Evolutionary conservation across 1,140 invertebrate species (phyloP), one percentile per base, ranked within the genome.

Genomic region (Onthophagus taurus): DNA sequence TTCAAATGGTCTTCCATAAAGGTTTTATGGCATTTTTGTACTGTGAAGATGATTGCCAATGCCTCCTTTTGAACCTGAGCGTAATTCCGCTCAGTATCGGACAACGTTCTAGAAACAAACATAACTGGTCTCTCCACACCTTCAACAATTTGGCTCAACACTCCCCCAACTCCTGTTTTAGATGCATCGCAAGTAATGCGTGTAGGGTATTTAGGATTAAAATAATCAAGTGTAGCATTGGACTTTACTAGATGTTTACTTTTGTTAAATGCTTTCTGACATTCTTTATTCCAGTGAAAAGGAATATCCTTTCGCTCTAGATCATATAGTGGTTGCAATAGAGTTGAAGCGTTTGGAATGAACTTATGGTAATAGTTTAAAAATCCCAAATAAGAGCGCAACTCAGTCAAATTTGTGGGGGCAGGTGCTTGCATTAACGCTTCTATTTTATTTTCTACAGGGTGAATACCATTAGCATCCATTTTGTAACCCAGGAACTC

Each of bases 181-280:
- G 44, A 49, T 14, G 51, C 52, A 26, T 60, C 49, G n/a, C n/a
- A n/a, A n/a, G n/a, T n/a, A n/a, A n/a, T n/a, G n/a, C n/a, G n/a
- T n/a, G n/a, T n/a, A n/a, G n/a, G n/a, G n/a, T n/a, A n/a, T n/a
- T n/a, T n/a, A n/a, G n/a, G n/a, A n/a, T n/a, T n/a, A n/a, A n/a
- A n/a, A n/a, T n/a, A n/a, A n/a, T n/a, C n/a, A n/a, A n/a, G n/a
- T n/a, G n/a, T n/a, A n/a, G n/a, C n/a, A n/a, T n/a, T n/a, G n/a
- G n/a, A n/a, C n/a, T n/a, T n/a, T n/a, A n/a, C n/a, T n/a, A n/a
- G n/a, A n/a, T n/a, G n/a, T n/a, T 60, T 60, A 5, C 58, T 42
- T 46, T 31, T 56, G 14, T 49, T 12, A 42, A 54, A 59, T 7
- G 56, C 51, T 21, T 33, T 34, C 23, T 52, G 30, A 31, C 52